A percentile compares a stretch with the other conserved stretches of the same genome.
phyloP scores from a whole-genome alignment of 1,140 invertebrate genomes.

The Papilio aristodemus region DNA sequence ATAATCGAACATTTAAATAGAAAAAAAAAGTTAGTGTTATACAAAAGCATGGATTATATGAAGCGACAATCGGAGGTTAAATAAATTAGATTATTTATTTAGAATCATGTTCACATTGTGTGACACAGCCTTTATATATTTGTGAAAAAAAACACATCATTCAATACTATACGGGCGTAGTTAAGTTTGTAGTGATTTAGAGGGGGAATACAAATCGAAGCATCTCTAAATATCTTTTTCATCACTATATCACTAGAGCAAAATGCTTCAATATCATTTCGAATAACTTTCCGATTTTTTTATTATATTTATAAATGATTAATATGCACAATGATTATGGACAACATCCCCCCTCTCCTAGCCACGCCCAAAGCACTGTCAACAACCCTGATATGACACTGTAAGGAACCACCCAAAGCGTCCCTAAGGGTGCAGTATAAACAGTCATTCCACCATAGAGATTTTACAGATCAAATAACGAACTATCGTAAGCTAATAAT shows the following conservation, averaged over 20 bases:
- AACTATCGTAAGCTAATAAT: slow-evolving; percentile 11
- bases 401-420: slow-evolving; percentile 5
- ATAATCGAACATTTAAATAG: neutral
- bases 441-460: slow-evolving; percentile 11
- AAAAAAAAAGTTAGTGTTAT: slow-evolving; percentile 16
- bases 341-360: slow-evolving; percentile 7
- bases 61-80: slow-evolving; percentile 13
- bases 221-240: neutral
- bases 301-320: neutral
- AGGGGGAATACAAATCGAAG: slow-evolving; percentile 8
- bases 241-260: neutral
- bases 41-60: slow-evolving; percentile 23
- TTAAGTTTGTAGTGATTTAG: slow-evolving; percentile 14
- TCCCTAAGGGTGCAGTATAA: slow-evolving; percentile 17
- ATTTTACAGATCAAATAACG: slow-evolving; percentile 17
- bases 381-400: slow-evolving; percentile 10
- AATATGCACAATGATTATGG: neutral
- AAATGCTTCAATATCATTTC: slow-evolving; percentile 4
- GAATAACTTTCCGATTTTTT: neutral
- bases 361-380: slow-evolving; percentile 8
- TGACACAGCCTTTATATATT: slow-evolving; percentile 29
- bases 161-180: slow-evolving; percentile 7
- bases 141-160: slow-evolving; percentile 11
- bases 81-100: slow-evolving; percentile 4
- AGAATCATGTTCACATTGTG: neutral